Evolutionary conservation across 2,113 vertebrate genomes (phyloP), one percentile per base, ranked within the genome.

Genomic region (Aphyosemion australe): DNA sequence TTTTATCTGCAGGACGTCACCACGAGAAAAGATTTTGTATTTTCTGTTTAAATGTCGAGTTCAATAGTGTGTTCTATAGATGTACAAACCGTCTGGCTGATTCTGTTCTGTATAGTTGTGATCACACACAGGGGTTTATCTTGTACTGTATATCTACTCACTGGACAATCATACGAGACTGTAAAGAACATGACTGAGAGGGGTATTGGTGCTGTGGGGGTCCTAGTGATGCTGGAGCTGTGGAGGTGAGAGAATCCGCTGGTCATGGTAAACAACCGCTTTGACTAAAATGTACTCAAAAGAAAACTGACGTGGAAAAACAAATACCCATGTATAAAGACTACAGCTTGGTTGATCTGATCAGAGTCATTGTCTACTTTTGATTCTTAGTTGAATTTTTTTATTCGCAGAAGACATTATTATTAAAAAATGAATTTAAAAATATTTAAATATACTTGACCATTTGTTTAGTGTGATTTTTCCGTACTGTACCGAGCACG

Each of bases 81-180:
- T 92, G 91, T 93, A 90, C 72, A 92, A 91, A 90, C 77, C 81
- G 80, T 89, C 83, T 91, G 86, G 84, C 86, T 89, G 81, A 84
- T 84, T 87, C 82, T 89, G 87, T 89, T 88, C 89, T 83, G 84
- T 87, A 88, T 89, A 89, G 82, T 88, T 50, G 80, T 91, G 87
- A 87, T 85, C 78, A 87, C 87, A 83, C 82, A 90, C 88, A 90
- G 88, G 91, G 89, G 86, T 91, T 88, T 88, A 90, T 91, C 88
- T 88, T 86, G 89, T 91, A 91, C 89, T 91, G 89, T 91, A 90
- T 84, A 91, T 87, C 79, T 85, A 87, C 81, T 90, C 87, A 91
- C 85, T 88, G 89, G 89, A 91, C 89, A 91, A 91, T 91, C 89
- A 91, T 79, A 70, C 19, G 48, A 84, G 80, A 81, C 71, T 89